phyloP scores from a whole-genome alignment of 1,140 invertebrate species.

The Rhynchophorus ferrugineus region DNA sequence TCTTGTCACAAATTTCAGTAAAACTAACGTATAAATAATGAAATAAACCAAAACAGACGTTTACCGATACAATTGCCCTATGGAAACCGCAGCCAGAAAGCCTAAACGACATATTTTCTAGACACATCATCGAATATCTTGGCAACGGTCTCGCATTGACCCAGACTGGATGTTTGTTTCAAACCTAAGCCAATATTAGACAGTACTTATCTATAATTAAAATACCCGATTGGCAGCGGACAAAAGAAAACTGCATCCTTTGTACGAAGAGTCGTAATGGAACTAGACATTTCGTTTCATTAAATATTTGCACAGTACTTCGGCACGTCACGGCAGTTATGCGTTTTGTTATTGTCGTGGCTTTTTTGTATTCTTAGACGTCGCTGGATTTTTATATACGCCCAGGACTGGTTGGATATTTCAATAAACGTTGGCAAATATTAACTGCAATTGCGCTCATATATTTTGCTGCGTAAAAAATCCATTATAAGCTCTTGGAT shows the following conservation, averaged over 20 bases:
- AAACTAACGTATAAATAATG: too few relatives aligned
- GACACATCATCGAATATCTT: slow-evolving; percentile 24
- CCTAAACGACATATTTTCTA: slow-evolving; percentile 10
- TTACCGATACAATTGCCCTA: too few relatives aligned
- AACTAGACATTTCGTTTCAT: slow-evolving; percentile 1
- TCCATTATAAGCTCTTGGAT: too few relatives aligned
- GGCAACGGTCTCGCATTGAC: slow-evolving; percentile 26
- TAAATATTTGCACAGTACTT: slow-evolving; percentile 2
- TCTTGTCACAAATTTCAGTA: too few relatives aligned
- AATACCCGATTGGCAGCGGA: slow-evolving; percentile 18
- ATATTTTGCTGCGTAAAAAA: too few relatives aligned
- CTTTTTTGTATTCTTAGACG: neutral
- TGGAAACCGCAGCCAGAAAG: neutral
- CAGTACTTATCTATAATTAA: slow-evolving; percentile 24
- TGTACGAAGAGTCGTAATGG: neutral
- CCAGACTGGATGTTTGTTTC: slow-evolving; percentile 22
- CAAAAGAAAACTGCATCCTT: slow-evolving; percentile 12
- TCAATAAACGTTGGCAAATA: too few relatives aligned
- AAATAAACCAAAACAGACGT: too few relatives aligned
- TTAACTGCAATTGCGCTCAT: too few relatives aligned
- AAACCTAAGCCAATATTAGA: slow-evolving; percentile 17
- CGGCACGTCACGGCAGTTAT: neutral
- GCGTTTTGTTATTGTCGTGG: neutral
- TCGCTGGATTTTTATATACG: too few relatives aligned
- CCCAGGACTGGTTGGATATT: too few relatives aligned